Base-by-base conservation (phyloP, 2,888 invertebrate species). In the Melinaea marsaeus region DNA sequence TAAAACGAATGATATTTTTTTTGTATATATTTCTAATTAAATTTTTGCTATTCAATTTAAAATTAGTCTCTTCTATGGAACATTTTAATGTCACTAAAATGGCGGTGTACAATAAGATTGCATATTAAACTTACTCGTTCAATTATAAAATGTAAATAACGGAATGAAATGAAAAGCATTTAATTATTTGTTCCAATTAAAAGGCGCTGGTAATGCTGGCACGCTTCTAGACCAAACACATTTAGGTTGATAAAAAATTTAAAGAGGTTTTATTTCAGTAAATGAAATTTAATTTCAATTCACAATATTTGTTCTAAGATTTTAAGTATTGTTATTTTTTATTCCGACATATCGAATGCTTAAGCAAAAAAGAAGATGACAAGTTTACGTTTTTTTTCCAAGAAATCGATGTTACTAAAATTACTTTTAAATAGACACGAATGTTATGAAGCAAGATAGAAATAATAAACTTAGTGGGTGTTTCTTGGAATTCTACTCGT, bases 121-220 rank as follows among this genome's bases (percentile, higher is more conserved):
- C 32, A 51, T 3, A 51, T 32, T 51, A 11, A 22, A 32, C 2
- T 51, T 32, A 22, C 3, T 11, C 5, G 3, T 51, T 32, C 2
- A 9, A 32, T 51, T 51, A 11, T 5, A 51, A 13, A 51, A 51
- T 22, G 22, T 22, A 22, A 13, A 48, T 48, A 51, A 5, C 2
- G 5, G 51, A 51, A 32, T 9, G 51, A 51, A 22, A 13, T 9
- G 22, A 51, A 32, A 51, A 51, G 9, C 32, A 51, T 51, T 51
- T 11, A 22, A 51, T 32, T 51, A 51, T 32, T 51, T 51, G 51
- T 51, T 51, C 7, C 32, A 51, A 51, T 51, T 51, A 51, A 51
- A 22, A 51, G 51, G 13, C 32, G 22, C 9, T 51, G 6, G 22
- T 32, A 51, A 51, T 51, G 22, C 32, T 51, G 51, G 7, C 42